Conservation (phyloP, 2,797 vertebrate genomes). For the Hypotaenidia philippensis region DNA sequence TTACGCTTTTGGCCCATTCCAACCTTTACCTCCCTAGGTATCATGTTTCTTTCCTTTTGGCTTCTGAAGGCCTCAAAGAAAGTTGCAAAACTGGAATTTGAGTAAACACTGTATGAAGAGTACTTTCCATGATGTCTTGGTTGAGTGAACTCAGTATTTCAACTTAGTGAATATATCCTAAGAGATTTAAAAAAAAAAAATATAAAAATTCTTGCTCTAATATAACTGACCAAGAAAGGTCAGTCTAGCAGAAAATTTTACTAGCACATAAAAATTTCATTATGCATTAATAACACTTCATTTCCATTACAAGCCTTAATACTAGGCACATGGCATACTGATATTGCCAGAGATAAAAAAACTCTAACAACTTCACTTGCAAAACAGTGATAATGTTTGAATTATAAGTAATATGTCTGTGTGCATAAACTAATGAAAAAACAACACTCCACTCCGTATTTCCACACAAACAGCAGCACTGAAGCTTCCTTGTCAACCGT, state of each 20-base stretch:
- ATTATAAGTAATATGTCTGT: background rate
- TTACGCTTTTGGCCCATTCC: background rate
- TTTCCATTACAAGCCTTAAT: background rate
- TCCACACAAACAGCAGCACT: background rate
- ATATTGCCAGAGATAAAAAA: background rate
- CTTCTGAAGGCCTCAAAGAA: conserved; percentile 12
- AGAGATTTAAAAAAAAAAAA: background rate
- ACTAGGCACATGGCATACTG: background rate
- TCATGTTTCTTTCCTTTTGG: conserved; percentile 35
- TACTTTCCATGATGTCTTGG: background rate
- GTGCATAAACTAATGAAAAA: background rate
- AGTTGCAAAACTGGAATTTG: conserved; percentile 54
- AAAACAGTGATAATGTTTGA: background rate
- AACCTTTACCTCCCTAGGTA: background rate
- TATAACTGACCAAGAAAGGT: conserved; percentile 5
- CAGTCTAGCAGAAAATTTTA: conserved; percentile 1
- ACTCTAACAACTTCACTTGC: background rate
- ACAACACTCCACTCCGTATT: background rate
- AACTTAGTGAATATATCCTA: background rate
- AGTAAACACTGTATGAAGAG: conserved; percentile 35
- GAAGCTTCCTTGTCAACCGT: background rate
- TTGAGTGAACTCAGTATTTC: conserved; percentile 5
- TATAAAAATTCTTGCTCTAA: background rate
- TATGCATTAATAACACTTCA: background rate
- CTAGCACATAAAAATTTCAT: background rate